Conservation (phyloP, 1,140 invertebrate genomes). For the Uloborus diversus region DNA sequence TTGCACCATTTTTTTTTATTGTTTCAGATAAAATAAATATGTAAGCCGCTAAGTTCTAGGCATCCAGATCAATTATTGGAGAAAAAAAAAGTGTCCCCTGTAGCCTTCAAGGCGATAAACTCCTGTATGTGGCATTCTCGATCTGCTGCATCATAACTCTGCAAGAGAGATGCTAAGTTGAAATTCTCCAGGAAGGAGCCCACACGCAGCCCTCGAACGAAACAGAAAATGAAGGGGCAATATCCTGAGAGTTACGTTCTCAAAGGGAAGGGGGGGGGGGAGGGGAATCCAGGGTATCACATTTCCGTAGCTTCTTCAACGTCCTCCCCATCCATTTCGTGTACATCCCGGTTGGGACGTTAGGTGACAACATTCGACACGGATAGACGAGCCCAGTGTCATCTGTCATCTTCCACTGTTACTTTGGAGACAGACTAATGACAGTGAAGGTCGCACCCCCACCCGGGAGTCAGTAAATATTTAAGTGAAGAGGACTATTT, state of each 20-base stretch:
- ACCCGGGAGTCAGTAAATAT: conserved; percentile 1
- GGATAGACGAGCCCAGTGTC: conserved; percentile 24
- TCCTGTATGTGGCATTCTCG: too few relatives aligned
- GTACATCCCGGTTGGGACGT: conserved; percentile 5
- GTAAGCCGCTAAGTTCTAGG: too few relatives aligned
- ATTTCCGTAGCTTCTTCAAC: conserved; percentile 9
- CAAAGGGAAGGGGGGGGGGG: not conserved
- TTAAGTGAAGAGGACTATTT: not conserved
- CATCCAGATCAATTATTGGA: too few relatives aligned
- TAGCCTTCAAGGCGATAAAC: too few relatives aligned
- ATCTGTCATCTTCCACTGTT: conserved; percentile 24
- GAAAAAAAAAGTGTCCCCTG: too few relatives aligned
- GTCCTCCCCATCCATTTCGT: conserved; percentile 9
- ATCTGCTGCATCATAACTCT: too few relatives aligned
- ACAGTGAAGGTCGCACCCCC: not conserved
- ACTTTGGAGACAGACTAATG: conserved; percentile 37
- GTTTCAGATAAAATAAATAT: too few relatives aligned
- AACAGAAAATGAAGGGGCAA: too few relatives aligned
- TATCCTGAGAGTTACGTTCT: not conserved
- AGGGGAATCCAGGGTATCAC: not conserved
- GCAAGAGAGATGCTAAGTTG: too few relatives aligned
- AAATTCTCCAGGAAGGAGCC: too few relatives aligned
- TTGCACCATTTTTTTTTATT: too few relatives aligned
- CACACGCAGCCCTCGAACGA: too few relatives aligned
- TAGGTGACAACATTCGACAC: conserved; percentile 40